A percentile compares a stretch with the other conserved stretches of the same genome.
phyloP scores from a whole-genome alignment of 2,113 vertebrate species.

The Cheilinus undulatus region DNA sequence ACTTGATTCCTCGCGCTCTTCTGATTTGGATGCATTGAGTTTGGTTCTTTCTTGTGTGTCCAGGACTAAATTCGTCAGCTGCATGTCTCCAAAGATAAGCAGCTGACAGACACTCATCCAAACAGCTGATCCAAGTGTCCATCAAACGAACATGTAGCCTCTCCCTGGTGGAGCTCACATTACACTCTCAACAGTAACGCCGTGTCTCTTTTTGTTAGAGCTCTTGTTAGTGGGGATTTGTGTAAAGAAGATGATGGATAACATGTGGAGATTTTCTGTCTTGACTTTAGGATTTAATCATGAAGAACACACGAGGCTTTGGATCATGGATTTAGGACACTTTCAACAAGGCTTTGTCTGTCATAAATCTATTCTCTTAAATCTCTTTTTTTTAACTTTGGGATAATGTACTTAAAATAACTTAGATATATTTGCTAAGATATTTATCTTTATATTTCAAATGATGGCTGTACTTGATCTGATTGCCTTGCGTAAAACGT shows the following conservation, averaged over 20 bases:
- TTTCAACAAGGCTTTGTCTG: conserved; percentile 45
- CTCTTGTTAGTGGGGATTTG: conserved; percentile 39
- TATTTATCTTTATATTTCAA: no score
- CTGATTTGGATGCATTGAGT: not conserved
- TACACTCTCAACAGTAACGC: conserved; percentile 32
- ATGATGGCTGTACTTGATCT: no score
- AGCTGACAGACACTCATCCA: conserved; percentile 50
- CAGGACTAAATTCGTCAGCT: conserved; percentile 23
- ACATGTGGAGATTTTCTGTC: conserved; percentile 4
- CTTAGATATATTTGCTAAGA: conserved; percentile 18
- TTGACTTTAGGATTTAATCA: conserved; percentile 19
- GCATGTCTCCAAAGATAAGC: conserved; percentile 48
- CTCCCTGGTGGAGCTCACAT: conserved; percentile 45
- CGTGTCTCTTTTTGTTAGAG: conserved; percentile 30
- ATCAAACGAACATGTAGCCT: conserved; percentile 32
- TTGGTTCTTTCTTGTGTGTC: not conserved
- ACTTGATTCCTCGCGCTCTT: not conserved
- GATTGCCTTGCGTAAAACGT: no score
- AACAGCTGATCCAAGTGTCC: conserved; percentile 33
- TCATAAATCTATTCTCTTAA: conserved; percentile 58
- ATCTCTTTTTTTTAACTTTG: conserved; percentile 17
- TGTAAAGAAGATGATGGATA: not conserved
- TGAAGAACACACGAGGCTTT: not conserved
- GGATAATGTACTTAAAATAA: conserved; percentile 20
- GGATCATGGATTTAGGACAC: conserved; percentile 42